Evolutionary conservation across 2,797 vertebrate species (phyloP).

Genomic region (Acrossocheilus fasciatus): DNA sequence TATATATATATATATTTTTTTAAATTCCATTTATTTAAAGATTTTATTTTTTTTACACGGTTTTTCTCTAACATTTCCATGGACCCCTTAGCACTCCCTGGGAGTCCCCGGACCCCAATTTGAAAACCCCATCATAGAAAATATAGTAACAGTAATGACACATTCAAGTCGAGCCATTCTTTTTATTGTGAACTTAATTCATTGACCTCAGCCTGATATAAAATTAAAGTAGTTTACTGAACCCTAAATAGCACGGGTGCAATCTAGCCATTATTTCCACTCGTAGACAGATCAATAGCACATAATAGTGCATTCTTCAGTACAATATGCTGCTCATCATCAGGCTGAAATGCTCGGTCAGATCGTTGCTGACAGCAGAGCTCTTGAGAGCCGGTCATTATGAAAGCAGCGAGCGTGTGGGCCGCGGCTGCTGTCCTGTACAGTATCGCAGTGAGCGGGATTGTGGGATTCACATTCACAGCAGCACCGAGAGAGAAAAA

Average conservation of each 20-base stretch:
- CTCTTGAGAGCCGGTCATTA: slow-evolving; percentile 31
- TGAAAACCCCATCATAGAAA: neutral
- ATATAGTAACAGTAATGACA: neutral
- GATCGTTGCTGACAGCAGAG: slow-evolving; percentile 2
- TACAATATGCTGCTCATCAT: neutral
- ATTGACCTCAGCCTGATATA: neutral
- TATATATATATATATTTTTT: neutral
- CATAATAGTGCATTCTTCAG: slow-evolving; percentile 5
- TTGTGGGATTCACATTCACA: slow-evolving; percentile 66
- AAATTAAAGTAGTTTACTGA: neutral
- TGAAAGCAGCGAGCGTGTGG: slow-evolving; percentile 31
- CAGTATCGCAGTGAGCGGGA: slow-evolving; percentile 62
- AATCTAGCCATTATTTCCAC: neutral
- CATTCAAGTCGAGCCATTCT: neutral
- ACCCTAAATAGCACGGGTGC: slow-evolving; percentile 3
- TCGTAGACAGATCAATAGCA: neutral
- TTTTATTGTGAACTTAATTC: neutral
- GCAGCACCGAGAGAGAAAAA: slow-evolving; percentile 70
- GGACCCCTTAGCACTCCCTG: too few species aligned
- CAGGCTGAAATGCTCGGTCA: neutral
- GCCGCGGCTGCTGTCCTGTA: slow-evolving; percentile 52
- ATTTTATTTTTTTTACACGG: neutral
- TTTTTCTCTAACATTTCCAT: neutral
- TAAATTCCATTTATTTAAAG: neutral
- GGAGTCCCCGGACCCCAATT: neutral